Percentiles rank a stretch among this genome's conserved stretches.
Conservation (phyloP, 1,140 invertebrate species). For the Dendroctonus valens region DNA sequence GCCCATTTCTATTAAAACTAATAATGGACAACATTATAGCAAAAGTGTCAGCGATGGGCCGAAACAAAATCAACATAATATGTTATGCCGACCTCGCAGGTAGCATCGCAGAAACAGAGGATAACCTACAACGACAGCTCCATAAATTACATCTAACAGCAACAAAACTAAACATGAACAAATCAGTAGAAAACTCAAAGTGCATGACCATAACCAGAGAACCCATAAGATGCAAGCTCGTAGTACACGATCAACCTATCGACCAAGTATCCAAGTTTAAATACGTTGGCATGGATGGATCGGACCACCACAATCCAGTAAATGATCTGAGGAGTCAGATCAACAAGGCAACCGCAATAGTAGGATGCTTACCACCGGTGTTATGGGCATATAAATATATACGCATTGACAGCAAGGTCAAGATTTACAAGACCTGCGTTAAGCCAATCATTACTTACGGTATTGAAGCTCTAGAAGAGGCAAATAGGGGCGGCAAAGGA, state of each 20-base stretch:
- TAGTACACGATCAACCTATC: neutral
- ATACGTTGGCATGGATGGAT: neutral
- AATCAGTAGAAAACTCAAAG: too few species aligned
- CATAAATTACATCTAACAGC: slow-evolving; percentile 2
- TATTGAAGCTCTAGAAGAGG: too few species aligned
- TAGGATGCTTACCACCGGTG: neutral
- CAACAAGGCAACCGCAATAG: slow-evolving; percentile 3
- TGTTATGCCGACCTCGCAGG: too few species aligned
- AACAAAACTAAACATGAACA: neutral
- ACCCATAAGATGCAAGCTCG: slow-evolving; percentile 3
- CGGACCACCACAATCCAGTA: slow-evolving; percentile 1
- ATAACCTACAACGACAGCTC: slow-evolving; percentile 1
- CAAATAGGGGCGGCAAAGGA: too few species aligned
- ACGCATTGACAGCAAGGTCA: slow-evolving; percentile 1
- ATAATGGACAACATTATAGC: too few species aligned
- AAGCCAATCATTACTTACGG: too few species aligned
- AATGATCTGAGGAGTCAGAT: slow-evolving; percentile 1
- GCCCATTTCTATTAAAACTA: too few species aligned
- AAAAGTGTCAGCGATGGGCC: too few species aligned
- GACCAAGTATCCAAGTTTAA: slow-evolving; percentile 1
- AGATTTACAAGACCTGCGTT: slow-evolving; percentile 2
- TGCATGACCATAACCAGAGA: neutral
- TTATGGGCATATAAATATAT: neutral
- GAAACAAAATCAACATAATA: too few species aligned
- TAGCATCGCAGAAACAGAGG: too few species aligned